Percentiles rank a stretch among this genome's conserved stretches.
Evolutionary conservation across 2,888 invertebrate genomes (phyloP).

Genomic region (Philonicus albiceps): DNA sequence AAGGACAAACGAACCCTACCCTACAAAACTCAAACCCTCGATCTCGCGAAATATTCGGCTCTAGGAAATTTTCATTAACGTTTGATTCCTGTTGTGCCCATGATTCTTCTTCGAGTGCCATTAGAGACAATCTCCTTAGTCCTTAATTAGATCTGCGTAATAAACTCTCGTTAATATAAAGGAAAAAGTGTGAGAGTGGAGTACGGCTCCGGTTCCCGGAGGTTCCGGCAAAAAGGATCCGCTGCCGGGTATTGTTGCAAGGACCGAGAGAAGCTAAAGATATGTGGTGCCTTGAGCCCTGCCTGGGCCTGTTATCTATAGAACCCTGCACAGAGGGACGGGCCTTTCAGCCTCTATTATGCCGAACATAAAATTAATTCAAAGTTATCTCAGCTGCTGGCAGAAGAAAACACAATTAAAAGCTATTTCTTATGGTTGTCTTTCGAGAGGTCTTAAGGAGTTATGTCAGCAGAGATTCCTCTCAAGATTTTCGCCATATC

Average conservation of each 20-base stretch:
- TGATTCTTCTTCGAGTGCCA: conserved; percentile 36
- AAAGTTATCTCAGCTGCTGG: conserved; percentile 36
- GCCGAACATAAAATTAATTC: conserved; percentile 40
- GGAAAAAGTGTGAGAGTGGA: background rate
- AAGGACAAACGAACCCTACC: background rate
- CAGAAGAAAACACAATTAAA: conserved; percentile 35
- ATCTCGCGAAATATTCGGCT: background rate
- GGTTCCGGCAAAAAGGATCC: background rate
- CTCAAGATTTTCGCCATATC: conserved; percentile 26
- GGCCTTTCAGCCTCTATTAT: conserved; percentile 33
- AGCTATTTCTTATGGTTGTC: conserved; percentile 22
- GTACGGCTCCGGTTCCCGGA: background rate
- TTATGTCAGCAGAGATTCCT: conserved; percentile 36
- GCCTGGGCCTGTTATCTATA: conserved; percentile 3
- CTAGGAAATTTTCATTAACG: conserved; percentile 25
- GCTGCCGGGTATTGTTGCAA: background rate
- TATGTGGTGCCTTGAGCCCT: background rate
- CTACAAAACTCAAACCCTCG: background rate
- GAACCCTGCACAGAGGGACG: background rate
- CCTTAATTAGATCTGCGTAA: conserved; percentile 36
- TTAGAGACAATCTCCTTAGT: conserved; percentile 38
- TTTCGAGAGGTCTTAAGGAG: conserved; percentile 25
- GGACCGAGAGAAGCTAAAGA: background rate
- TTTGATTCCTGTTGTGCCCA: conserved; percentile 35
- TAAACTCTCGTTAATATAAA: conserved; percentile 33